Evolutionary conservation across 1,140 invertebrate species (phyloP).

Genomic region (Brachionus calyciflorus): DNA sequence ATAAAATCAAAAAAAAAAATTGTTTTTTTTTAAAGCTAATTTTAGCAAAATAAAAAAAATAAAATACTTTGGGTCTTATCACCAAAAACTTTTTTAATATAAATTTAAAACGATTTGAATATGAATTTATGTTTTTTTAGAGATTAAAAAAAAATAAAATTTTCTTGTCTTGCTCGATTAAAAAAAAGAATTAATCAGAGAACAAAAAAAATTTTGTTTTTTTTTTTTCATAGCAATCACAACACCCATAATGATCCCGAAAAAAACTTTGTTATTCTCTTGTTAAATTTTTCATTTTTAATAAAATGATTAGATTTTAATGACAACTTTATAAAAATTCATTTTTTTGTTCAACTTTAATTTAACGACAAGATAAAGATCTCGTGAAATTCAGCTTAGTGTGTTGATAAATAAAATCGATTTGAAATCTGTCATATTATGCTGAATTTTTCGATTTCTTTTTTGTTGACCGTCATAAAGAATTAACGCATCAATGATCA

Average conservation of each 20-base stretch:
- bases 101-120: neutral
- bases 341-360: neutral
- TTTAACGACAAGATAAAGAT: neutral
- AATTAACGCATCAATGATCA: no score
- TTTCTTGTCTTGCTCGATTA: constrained; percentile 20
- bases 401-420: constrained; percentile 6
- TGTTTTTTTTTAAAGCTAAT: neutral
- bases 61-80: no score
- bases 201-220: neutral
- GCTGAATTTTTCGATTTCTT: constrained; percentile 41
- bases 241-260: neutral
- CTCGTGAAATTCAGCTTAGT: constrained; percentile 35
- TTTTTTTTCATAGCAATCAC: neutral
- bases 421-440: constrained; percentile 29
- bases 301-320: no score
- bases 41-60: no score
- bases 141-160: no score
- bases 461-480: neutral
- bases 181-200: neutral
- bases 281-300: no score
- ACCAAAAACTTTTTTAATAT: constrained; percentile 15
- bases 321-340: no score
- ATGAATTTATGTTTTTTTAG: neutral
- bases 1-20: neutral
- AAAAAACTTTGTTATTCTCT: no score